Evolutionary conservation across 1,140 invertebrate genomes (phyloP).

Genomic region (Papilio glaucus): DNA sequence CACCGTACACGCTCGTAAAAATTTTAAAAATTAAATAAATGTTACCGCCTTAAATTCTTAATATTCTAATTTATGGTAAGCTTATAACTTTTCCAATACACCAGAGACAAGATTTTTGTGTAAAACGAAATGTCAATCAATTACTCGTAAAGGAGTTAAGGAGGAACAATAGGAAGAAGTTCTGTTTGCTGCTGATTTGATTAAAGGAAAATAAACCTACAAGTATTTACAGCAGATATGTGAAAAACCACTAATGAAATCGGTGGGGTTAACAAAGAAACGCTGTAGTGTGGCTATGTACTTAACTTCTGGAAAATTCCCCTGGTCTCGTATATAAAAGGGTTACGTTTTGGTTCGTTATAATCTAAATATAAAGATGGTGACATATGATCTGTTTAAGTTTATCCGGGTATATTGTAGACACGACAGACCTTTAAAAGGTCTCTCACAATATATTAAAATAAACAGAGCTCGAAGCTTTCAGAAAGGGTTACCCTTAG

Average conservation of each 20-base stretch:
- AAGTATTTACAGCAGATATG: conserved; percentile 8
- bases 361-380: background rate
- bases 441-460: conserved; percentile 12
- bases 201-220: background rate
- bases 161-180: conserved; percentile 5
- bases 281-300: background rate
- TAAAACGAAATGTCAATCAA: background rate
- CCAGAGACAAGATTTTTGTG: background rate
- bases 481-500: conserved; percentile 14
- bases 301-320: background rate
- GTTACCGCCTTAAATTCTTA: too few species aligned
- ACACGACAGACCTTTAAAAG: conserved; percentile 32
- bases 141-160: background rate
- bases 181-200: background rate
- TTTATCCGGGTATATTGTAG: background rate
- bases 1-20: too few species aligned
- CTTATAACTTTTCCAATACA: background rate
- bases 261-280: background rate
- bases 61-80: too few species aligned
- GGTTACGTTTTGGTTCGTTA: too few species aligned
- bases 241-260: background rate
- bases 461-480: conserved; percentile 25
- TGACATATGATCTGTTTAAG: background rate
- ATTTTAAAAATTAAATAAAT: too few species aligned
- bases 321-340: too few species aligned